Evolutionary conservation across 2,888 invertebrate genomes (phyloP), one percentile per base, ranked within the genome.

Genomic region (Lithophane leautieri): DNA sequence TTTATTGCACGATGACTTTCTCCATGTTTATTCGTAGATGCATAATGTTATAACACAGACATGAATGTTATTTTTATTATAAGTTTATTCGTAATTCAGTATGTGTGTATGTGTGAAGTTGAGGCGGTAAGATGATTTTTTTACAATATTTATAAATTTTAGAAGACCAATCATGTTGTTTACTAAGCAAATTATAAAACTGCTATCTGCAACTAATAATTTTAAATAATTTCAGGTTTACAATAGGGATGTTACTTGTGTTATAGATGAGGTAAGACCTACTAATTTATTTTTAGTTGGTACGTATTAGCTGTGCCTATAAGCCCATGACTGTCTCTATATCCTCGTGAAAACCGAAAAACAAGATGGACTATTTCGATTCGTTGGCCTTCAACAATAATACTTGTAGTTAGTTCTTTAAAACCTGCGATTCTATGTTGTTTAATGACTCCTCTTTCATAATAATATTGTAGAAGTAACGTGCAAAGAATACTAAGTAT

Each of bases 31-130:
- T 89, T 88, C 77, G 82, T 76, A 81, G 85, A 87, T 88, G 81
- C 73, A 90, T 92, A 88, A 93, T 92, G 92, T 90, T 92, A 93
- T 88, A 78, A 86, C 65, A 86, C 80, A 91, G 90, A 92, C 90
- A 95, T 95, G 95, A 90, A 90, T 92, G 91, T 93, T 85, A 89
- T 91, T 93, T 92, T 93, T 91, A 90, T 93, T 91, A 90, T 92
- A 83, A 93, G 89, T 92, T 88, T 93, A 88, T 86, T 93, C 87
- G 90, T 92, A 82, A 86, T 81, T 89, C 89, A 88, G 73, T 91
- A 79, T 83, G 70, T 89, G 84, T 86, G 90, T 87, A 86, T 91
- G 73, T 87, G 79, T 68, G 81, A 87, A 80, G 91, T 92, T 63
- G 76, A 90, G 84, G 93, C 94, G 92, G 95, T 96, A 93, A 94